phyloP scores from a whole-genome alignment of 2,797 vertebrate species.

The Danio albolineatus region DNA sequence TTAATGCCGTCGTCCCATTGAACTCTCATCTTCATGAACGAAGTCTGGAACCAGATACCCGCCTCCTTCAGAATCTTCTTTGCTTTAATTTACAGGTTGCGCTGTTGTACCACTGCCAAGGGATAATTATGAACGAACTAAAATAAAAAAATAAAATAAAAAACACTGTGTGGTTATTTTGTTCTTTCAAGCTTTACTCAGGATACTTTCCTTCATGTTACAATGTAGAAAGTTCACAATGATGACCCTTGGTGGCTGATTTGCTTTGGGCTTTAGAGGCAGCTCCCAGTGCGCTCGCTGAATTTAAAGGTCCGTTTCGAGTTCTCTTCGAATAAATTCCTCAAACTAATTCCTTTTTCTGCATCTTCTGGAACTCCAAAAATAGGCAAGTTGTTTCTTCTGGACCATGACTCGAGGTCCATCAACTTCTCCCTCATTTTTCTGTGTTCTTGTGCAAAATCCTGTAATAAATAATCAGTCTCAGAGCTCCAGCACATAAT shows the following conservation, averaged over 20 bases:
- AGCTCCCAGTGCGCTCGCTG: slow-evolving; percentile 36
- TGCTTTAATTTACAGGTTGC: slow-evolving; percentile 14
- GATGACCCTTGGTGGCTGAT: not conserved
- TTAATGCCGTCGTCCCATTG: too few species aligned
- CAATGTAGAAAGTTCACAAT: slow-evolving; percentile 2
- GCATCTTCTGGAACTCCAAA: slow-evolving; percentile 36
- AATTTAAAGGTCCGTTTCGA: slow-evolving; percentile 21
- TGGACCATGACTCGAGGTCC: slow-evolving; percentile 15
- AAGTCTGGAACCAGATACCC: slow-evolving; percentile 31
- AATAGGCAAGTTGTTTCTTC: slow-evolving; percentile 29
- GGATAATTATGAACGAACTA: not conserved
- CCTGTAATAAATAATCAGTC: not conserved
- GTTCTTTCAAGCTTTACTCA: slow-evolving; percentile 28
- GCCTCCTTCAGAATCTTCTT: slow-evolving; percentile 32
- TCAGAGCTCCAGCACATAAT: slow-evolving; percentile 4
- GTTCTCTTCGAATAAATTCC: not conserved
- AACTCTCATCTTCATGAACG: too few species aligned
- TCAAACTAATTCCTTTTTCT: slow-evolving; percentile 35
- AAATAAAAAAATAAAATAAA: not conserved
- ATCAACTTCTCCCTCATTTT: slow-evolving; percentile 7
- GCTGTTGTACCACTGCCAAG: slow-evolving; percentile 8
- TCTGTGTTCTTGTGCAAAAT: not conserved
- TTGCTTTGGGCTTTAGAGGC: slow-evolving; percentile 12
- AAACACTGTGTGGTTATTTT: not conserved
- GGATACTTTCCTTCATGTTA: slow-evolving; percentile 22